Base-by-base conservation (phyloP, 2,797 vertebrate genomes). In the Rhadinocentrus ornatus region DNA sequence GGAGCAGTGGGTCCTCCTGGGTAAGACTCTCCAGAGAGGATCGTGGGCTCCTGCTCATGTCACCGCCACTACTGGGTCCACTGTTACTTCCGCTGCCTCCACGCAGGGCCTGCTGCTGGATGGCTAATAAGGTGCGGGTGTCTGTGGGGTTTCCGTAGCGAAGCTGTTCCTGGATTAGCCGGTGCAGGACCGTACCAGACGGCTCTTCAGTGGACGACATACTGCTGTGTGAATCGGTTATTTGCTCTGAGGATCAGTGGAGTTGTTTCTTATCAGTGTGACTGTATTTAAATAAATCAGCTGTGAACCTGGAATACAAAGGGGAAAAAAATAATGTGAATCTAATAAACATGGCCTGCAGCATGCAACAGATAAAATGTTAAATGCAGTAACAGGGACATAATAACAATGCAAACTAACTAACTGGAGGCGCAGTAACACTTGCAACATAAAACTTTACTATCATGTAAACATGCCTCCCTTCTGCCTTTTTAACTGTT, bases 101-200 rank as follows among this genome's bases (percentile, higher is more conserved):
- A 8, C 92, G 91, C 91, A 94, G 91, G 66, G 94, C 94, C 93
- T 95, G 94, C 91, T 94, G 94, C 93, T 99, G 98, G 91, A 99
- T 99, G 83, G 97, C 97, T 81, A 99, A 86, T 88, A 99, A 95
- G 1, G 97, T 97, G 75, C 96, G 97, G 13, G 97, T 95, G 91
- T 99, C 98, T 0, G 96, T 98, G 69, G 98, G 96, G 86, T 99
- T 99, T 54, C 97, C 98, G 18, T 98, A 98, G 66, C 97, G 96
- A 66, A 99, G 94, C 91, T 99, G 97, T 93, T 99, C 98, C 91
- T 99, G 98, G 90, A 99, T 99, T 71, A 99, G 97, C 52, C 98
- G 94, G 91, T 99, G 98, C 84, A 99, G 93, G 70, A 99, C 98
- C 29, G 97, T 99, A 80, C 97, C 96, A 2, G 97, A 98, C 20